These are phyloP conservation scores for human DNA, from an alignment of 2,113 vertebrate genomes.

Conservation along the genomic window GRCh38 chr6:30448001-30448500, in stretches of 20 bases:
- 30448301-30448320: background rate
- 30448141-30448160: background rate
- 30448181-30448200: background rate
- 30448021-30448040: too few relatives aligned
- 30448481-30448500: too few relatives aligned
- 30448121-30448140: background rate
- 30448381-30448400: background rate
- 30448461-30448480: background rate
- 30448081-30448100: background rate
- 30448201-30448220: background rate
- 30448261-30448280: background rate
- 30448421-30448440: background rate
- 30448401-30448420: background rate
- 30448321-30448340: background rate
- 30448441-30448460: background rate
- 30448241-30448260: background rate
- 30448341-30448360: background rate
- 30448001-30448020: too few relatives aligned
- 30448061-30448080: background rate
- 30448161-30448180: background rate
- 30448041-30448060: too few relatives aligned
- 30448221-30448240: background rate
- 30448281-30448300: background rate
- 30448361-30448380: background rate
- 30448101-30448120: background rate